These are phyloP conservation scores for Pemphredon lugubris DNA, from an alignment of 2,888 invertebrate species.

Conservation along the genomic window DNA sequence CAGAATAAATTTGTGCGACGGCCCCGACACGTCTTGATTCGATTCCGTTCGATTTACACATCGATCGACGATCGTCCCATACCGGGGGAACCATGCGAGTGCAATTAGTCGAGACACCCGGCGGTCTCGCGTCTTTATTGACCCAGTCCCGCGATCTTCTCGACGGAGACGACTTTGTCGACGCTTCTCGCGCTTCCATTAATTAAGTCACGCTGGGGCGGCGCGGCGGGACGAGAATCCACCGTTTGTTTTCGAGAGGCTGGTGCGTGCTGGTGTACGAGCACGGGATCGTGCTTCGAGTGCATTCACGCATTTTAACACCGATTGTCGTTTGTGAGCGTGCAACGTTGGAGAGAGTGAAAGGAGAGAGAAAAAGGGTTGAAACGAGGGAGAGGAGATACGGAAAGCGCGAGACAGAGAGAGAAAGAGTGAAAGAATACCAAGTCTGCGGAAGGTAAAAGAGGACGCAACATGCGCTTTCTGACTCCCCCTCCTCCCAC, in stretches of 20 bases:
- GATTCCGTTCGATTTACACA: background rate
- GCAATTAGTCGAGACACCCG: constrained; percentile 54
- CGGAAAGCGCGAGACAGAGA: constrained; percentile 13
- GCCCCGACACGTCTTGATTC: background rate
- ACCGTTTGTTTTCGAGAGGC: constrained; percentile 50
- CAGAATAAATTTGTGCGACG: background rate
- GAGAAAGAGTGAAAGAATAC: constrained; percentile 3
- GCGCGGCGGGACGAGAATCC: constrained; percentile 36
- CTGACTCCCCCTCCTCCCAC: background rate
- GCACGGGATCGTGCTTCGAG: constrained; percentile 52
- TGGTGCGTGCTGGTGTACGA: constrained; percentile 26
- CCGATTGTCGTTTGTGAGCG: constrained; percentile 43
- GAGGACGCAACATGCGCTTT: background rate
- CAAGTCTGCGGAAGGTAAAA: background rate
- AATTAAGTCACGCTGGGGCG: constrained; percentile 60
- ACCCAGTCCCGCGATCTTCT: constrained; percentile 65
- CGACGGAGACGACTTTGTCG: constrained; percentile 63
- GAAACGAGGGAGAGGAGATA: background rate
- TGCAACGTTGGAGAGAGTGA: constrained; percentile 6
- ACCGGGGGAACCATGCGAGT: constrained; percentile 25
- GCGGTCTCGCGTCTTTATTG: constrained; percentile 60
- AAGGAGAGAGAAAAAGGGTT: background rate
- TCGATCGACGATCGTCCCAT: constrained; percentile 2
- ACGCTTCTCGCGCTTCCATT: constrained; percentile 50
- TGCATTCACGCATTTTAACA: constrained; percentile 59